phyloP scores from a whole-genome alignment of 2,113 vertebrate species.

The Ciconia boyciana region DNA sequence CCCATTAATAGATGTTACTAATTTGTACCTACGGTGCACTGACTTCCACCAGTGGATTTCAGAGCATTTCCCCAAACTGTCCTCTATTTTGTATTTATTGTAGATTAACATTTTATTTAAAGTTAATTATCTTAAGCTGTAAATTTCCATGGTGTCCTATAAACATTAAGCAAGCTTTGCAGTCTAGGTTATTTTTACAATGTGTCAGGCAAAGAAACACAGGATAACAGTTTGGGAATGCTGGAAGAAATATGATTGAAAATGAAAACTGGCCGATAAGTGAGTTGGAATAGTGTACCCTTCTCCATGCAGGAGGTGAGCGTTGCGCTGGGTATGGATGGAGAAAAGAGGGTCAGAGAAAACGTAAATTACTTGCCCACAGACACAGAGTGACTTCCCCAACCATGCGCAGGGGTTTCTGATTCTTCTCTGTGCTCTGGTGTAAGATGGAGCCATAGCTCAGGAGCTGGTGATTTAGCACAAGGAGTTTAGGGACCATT shows the following conservation, averaged over 20 bases:
- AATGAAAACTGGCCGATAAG: background rate
- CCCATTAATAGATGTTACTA: background rate
- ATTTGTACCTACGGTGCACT: background rate
- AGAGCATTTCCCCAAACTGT: background rate
- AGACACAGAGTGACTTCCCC: background rate
- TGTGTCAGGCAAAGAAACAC: background rate
- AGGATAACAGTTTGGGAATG: background rate
- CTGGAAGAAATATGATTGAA: background rate
- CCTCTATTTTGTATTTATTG: background rate
- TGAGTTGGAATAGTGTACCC: background rate
- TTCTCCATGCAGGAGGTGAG: background rate
- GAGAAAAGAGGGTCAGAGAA: background rate
- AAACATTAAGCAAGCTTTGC: slow-evolving; percentile 2
- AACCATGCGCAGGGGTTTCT: background rate
- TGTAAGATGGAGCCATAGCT: background rate
- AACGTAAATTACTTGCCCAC: background rate
- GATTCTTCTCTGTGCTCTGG: background rate
- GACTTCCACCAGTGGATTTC: background rate
- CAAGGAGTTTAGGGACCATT: background rate
- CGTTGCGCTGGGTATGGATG: background rate
- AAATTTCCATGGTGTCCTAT: background rate
- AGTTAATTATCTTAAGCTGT: slow-evolving; percentile 33
- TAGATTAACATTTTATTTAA: slow-evolving; percentile 7
- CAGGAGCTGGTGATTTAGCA: background rate
- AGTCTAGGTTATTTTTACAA: slow-evolving; percentile 27